Evolutionary conservation across 1,140 invertebrate genomes (phyloP).

Genomic region (Philaenus spumarius): DNA sequence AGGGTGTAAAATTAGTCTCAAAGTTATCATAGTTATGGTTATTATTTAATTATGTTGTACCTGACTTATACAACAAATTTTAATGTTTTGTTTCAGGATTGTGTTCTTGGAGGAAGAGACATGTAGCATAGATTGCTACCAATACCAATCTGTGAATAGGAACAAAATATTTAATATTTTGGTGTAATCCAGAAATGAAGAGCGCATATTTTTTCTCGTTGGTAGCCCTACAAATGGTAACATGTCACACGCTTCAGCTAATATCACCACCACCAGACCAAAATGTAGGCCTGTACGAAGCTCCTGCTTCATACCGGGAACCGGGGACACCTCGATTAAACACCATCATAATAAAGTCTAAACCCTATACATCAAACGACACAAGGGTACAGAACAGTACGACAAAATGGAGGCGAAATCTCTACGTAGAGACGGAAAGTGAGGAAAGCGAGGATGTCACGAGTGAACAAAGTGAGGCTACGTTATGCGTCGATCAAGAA

Average conservation of each 20-base stretch:
- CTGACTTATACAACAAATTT: too few species aligned
- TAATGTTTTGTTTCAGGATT: too few species aligned
- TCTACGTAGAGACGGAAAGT: not conserved
- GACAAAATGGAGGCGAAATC: not conserved
- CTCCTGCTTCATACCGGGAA: not conserved
- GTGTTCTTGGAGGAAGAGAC: too few species aligned
- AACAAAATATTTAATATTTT: too few species aligned
- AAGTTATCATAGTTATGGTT: too few species aligned
- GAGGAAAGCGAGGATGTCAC: not conserved
- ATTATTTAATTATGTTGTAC: too few species aligned
- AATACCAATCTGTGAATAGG: too few species aligned
- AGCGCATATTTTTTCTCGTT: not conserved
- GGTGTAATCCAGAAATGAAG: not conserved
- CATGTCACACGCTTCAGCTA: not conserved
- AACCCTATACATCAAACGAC: not conserved
- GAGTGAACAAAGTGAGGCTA: not conserved
- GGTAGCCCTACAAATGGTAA: not conserved
- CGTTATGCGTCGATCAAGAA: conserved; percentile 17
- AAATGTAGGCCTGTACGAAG: not conserved
- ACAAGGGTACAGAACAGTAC: not conserved
- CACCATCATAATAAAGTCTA: not conserved
- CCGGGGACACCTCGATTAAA: not conserved
- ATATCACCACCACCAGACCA: not conserved
- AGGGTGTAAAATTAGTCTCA: too few species aligned
- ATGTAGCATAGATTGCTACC: too few species aligned